Percentiles rank a stretch among this genome's conserved stretches.
Evolutionary conservation across 1,140 invertebrate genomes (phyloP).

Genomic region (Cardiocondyla obscurior): DNA sequence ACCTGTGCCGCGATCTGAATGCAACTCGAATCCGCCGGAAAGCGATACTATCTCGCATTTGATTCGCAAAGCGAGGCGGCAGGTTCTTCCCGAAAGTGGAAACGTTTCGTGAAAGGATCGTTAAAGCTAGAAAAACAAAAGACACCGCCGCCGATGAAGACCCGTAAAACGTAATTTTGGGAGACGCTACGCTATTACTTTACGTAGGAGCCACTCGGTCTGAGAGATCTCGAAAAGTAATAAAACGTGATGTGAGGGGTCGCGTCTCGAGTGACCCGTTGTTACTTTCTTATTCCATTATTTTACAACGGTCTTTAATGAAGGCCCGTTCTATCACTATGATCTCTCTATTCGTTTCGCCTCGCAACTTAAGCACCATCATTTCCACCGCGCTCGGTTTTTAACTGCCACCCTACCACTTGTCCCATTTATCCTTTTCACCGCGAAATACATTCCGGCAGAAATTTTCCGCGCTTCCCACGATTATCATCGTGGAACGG

Average conservation of each 20-base stretch:
- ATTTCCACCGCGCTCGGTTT: neutral
- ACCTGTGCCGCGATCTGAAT: neutral
- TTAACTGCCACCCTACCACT: neutral
- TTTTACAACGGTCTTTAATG: slow-evolving; percentile 26
- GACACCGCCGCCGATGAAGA: neutral
- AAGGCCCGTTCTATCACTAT: slow-evolving; percentile 25
- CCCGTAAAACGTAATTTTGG: neutral
- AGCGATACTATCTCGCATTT: neutral
- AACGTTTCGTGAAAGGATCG: neutral
- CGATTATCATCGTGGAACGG: neutral
- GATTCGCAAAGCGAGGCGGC: neutral
- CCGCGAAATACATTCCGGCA: slow-evolving; percentile 18
- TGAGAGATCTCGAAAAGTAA: neutral
- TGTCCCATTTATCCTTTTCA: neutral
- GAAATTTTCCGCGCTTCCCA: neutral
- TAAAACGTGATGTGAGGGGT: slow-evolving; percentile 1
- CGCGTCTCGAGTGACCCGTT: slow-evolving; percentile 9
- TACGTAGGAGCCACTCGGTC: neutral
- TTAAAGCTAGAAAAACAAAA: neutral
- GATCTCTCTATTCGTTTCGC: slow-evolving; percentile 36
- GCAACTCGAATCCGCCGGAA: neutral
- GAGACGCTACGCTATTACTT: neutral
- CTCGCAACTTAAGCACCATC: slow-evolving; percentile 13
- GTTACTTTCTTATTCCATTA: slow-evolving; percentile 32
- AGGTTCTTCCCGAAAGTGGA: neutral